These are phyloP conservation scores for Onychomys arenicola DNA, from an alignment of 2,797 vertebrate species.

Conservation along the genomic window DNA sequence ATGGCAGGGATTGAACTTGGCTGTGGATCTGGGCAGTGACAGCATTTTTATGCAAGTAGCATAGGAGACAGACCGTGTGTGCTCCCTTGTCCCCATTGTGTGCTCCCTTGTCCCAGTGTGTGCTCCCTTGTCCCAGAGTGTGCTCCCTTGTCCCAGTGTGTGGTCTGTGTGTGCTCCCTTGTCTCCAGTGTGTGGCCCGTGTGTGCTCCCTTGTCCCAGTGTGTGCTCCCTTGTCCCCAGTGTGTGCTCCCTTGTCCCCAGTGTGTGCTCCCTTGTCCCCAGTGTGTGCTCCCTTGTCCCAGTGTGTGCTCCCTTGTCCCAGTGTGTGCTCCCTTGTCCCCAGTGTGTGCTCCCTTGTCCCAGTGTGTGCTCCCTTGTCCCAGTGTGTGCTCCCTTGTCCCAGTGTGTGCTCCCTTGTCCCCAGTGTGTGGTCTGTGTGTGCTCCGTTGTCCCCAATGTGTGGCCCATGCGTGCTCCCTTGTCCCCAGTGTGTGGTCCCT, in stretches of 20 bases:
- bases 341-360: not conserved
- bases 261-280: not conserved
- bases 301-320: not conserved
- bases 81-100: not conserved
- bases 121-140: not conserved
- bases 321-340: not conserved
- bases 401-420: not conserved
- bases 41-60: slow-evolving; percentile 9
- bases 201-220: not conserved
- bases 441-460: too few species aligned
- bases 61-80: not conserved
- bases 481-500: too few species aligned
- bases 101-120: not conserved
- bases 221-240: not conserved
- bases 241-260: not conserved
- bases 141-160: not conserved
- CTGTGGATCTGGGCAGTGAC: not conserved
- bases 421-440: too few species aligned
- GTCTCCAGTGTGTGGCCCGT: too few species aligned
- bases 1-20: not conserved
- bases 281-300: too few species aligned
- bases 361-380: not conserved
- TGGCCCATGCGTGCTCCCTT: not conserved
- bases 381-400: not conserved
- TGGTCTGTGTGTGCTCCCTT: not conserved